Evolutionary conservation across 2,113 vertebrate genomes (phyloP), one percentile per base, ranked within the genome.

Genomic region (Corvus moneduloides): DNA sequence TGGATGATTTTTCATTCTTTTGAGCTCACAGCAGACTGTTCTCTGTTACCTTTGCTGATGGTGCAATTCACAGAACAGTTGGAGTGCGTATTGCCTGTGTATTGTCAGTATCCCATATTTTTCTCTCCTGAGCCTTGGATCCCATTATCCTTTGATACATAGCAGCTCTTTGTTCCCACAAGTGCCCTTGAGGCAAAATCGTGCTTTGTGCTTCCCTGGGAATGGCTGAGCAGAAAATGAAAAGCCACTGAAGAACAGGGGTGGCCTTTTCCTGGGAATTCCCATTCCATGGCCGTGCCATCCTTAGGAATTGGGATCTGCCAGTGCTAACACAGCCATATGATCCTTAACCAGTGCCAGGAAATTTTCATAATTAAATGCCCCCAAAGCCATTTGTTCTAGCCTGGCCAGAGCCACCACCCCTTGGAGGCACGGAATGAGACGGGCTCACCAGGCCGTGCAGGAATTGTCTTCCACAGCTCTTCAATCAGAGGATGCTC

Each of bases 1-100:
- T 11, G 17, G 49, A 4, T 24, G 26, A 9, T 41, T 88, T 73
- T 44, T 77, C 33, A 1, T 30, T n/a, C 51, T 32, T 33, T 9
- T 23, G n/a, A 84, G 37, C 46, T 62, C 39, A 1, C 39, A 14
- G 1, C 23, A 62, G 8, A 7, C 0, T 2, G 1, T 26, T 69
- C n/a, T 1, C 16, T 9, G 51, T 32, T 67, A 3, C 23, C n/a
- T 82, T 17, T 46, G 55, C 69, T 73, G 86, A 0, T 3, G 56
- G 41, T 56, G 14, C 46, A 58, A 0, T 9, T 30, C 43, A 1
- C 17, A 24, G 74, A 44, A 16, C 35, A 30, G 0, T n/a, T 21
- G 33, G 28, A 56, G 37, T 10, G 11, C 27, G 39, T 20, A 35
- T 35, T 49, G 9, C 54, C 32, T 4, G 1, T 23, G 4, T 16